These are phyloP conservation scores for Nothobranchius furzeri DNA, from an alignment of 2,113 vertebrate species.

Conservation along the genomic window DNA sequence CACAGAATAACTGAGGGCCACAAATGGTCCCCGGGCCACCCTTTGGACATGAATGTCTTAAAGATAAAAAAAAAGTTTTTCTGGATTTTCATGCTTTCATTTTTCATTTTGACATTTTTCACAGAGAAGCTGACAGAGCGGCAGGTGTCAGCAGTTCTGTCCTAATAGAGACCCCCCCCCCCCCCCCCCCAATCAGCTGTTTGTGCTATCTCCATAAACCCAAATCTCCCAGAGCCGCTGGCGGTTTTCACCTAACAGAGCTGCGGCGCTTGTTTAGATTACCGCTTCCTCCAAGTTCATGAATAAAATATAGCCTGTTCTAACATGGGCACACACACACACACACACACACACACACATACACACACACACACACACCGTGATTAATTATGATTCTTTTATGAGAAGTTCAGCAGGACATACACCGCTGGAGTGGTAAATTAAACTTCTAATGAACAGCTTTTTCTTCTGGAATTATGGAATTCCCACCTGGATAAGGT, in stretches of 20 bases:
- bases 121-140: not conserved
- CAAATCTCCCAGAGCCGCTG: not conserved
- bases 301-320: conserved; percentile 26
- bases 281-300: not conserved
- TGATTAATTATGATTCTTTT: no score
- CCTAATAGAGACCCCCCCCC: not conserved
- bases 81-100: not conserved
- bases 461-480: no score
- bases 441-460: conserved; percentile 20
- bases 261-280: conserved; percentile 17
- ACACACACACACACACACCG: conserved; percentile 2
- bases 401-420: conserved; percentile 50
- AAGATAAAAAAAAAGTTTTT: not conserved
- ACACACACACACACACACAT: conserved; percentile 4
- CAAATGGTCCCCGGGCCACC: no score
- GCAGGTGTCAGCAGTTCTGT: not conserved
- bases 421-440: conserved; percentile 73
- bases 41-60: not conserved
- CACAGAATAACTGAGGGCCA: no score
- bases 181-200: no score
- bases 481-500: conserved; percentile 46
- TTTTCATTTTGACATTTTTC: not conserved
- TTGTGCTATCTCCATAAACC: no score
- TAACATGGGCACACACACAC: conserved; percentile 5
- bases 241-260: not conserved